A percentile compares a stretch with the other conserved stretches of the same genome.
These are phyloP conservation scores for Boloria selene DNA, from an alignment of 2,888 invertebrate genomes.

Conservation along the genomic window DNA sequence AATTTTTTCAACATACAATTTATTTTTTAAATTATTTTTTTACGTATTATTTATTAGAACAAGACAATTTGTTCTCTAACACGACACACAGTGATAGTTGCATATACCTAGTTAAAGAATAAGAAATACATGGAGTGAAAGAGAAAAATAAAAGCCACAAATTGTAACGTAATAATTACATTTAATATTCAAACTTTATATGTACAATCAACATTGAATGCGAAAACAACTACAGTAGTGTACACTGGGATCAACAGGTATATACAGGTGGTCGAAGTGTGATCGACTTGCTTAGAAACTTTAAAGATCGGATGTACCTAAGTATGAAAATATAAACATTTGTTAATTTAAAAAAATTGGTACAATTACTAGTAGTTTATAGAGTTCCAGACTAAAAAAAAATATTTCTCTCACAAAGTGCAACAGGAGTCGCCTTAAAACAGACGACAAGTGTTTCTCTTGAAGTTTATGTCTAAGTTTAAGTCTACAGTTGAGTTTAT, in stretches of 20 bases:
- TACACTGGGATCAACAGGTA: conserved; percentile 69
- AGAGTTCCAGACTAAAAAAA: too few relatives aligned
- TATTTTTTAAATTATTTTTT: too few relatives aligned
- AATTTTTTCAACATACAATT: too few relatives aligned
- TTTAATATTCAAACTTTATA: conserved; percentile 73
- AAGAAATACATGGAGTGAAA: not conserved
- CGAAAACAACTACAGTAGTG: conserved; percentile 68
- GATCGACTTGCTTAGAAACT: not conserved
- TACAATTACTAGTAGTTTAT: not conserved
- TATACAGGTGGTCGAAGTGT: not conserved
- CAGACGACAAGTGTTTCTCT: conserved; percentile 3
- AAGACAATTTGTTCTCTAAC: too few relatives aligned
- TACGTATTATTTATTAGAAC: too few relatives aligned
- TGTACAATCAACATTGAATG: conserved; percentile 74
- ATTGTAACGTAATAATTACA: conserved; percentile 72
- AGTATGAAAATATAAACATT: not conserved
- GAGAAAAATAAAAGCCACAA: conserved; percentile 48
- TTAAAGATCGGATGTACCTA: not conserved
- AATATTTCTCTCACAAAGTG: too few relatives aligned
- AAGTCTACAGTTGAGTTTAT: too few relatives aligned
- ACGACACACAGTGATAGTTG: too few relatives aligned
- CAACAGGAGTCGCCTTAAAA: conserved; percentile 8
- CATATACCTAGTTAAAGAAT: too few relatives aligned
- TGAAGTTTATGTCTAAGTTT: too few relatives aligned
- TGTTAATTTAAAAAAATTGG: not conserved